These are phyloP conservation scores for Dryas iulia DNA, from an alignment of 1,140 invertebrate species.

Conservation along the genomic window DNA sequence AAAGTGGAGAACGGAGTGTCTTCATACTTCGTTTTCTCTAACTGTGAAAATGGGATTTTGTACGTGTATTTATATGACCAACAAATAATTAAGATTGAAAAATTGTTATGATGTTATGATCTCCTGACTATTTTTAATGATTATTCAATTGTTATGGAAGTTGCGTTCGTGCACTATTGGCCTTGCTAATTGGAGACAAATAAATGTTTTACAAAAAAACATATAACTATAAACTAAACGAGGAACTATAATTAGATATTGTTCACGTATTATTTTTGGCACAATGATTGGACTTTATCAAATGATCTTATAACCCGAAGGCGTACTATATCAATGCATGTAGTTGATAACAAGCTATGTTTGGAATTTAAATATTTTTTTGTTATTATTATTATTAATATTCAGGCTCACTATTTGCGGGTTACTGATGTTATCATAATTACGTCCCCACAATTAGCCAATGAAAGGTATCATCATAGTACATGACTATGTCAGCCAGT, in stretches of 20 bases:
- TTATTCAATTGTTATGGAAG: slow-evolving; percentile 6
- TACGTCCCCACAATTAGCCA: too few species aligned
- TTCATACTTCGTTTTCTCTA: too few species aligned
- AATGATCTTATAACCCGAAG: slow-evolving; percentile 54
- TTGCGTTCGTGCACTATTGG: background rate
- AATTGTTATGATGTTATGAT: too few species aligned
- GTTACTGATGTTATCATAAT: too few species aligned
- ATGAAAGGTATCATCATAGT: too few species aligned
- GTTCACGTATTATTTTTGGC: slow-evolving; percentile 52
- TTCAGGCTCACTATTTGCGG: too few species aligned
- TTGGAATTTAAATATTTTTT: background rate
- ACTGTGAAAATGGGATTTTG: too few species aligned
- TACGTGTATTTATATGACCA: background rate
- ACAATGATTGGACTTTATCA: slow-evolving; percentile 47
- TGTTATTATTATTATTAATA: background rate
- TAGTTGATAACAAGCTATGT: background rate
- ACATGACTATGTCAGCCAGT: too few species aligned
- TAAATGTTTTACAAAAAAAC: background rate
- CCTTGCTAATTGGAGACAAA: slow-evolving; percentile 7
- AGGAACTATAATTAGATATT: slow-evolving; percentile 38
- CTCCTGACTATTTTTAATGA: background rate
- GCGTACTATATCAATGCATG: slow-evolving; percentile 34
- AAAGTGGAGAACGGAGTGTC: too few species aligned
- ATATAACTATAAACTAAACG: slow-evolving; percentile 3
- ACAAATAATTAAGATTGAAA: background rate